phyloP scores from a whole-genome alignment of 2,888 invertebrate genomes.

The Oscheius sp. region DNA sequence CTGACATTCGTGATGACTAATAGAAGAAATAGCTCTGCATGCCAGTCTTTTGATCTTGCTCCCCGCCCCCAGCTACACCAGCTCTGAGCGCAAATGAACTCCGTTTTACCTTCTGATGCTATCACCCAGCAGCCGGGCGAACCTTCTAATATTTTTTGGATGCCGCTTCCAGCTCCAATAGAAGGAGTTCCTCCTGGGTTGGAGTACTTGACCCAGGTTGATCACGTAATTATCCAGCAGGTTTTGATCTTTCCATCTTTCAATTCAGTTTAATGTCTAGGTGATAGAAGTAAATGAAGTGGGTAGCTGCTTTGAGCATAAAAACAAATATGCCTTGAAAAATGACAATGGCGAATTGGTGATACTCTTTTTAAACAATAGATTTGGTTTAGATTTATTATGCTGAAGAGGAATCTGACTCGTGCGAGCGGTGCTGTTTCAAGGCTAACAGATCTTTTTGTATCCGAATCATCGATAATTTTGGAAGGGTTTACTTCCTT shows the following conservation, averaged over 20 bases:
- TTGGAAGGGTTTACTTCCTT: no score
- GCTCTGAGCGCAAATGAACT: no score
- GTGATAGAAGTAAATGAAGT: no score
- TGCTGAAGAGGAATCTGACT: constrained; percentile 36
- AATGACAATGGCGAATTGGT: constrained; percentile 50
- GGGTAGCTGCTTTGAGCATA: constrained; percentile 54
- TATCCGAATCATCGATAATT: no score
- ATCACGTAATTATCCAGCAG: constrained; percentile 39
- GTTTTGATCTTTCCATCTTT: background rate
- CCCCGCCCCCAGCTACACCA: no score
- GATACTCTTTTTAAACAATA: no score
- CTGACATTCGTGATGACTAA: no score
- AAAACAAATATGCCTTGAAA: constrained; percentile 50
- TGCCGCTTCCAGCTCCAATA: constrained; percentile 40
- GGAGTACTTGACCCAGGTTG: constrained; percentile 46
- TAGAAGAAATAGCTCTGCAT: no score
- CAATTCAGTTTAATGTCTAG: constrained; percentile 37
- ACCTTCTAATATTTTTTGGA: background rate
- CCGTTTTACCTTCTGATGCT: no score
- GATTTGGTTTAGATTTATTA: constrained; percentile 56
- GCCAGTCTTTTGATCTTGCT: no score
- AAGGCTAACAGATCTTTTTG: no score
- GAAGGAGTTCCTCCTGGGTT: constrained; percentile 41
- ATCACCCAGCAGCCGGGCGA: constrained; percentile 14
- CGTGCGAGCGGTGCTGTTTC: background rate